Evolutionary conservation across 2,113 vertebrate species (phyloP).

Genomic region (Tachysurus vachellii): DNA sequence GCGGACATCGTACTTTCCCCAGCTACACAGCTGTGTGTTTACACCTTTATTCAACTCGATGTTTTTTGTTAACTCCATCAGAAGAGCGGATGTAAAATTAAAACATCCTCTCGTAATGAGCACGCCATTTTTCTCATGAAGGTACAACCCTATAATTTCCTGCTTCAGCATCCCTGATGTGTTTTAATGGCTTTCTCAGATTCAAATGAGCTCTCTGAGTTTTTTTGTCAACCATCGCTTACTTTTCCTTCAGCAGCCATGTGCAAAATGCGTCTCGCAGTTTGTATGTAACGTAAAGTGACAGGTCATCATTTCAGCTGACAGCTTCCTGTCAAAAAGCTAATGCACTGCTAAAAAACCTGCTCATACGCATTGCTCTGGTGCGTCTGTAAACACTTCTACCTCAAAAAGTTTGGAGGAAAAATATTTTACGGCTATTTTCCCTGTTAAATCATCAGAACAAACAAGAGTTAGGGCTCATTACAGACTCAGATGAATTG

Average conservation of each 20-base stretch:
- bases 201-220: slow-evolving; percentile 35
- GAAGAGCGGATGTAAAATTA: slow-evolving; percentile 54
- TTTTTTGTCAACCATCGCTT: slow-evolving; percentile 32
- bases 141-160: slow-evolving; percentile 47
- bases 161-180: slow-evolving; percentile 27
- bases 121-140: background rate
- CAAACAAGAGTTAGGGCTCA: background rate
- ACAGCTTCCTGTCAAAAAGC: slow-evolving; percentile 60
- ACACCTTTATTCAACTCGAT: slow-evolving; percentile 32
- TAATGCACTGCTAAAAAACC: slow-evolving; percentile 47
- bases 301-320: slow-evolving; percentile 34
- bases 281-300: slow-evolving; percentile 60
- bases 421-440: background rate
- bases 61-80: background rate
- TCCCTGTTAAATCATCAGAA: background rate
- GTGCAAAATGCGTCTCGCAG: background rate
- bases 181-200: slow-evolving; percentile 43
- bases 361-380: background rate
- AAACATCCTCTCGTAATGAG: slow-evolving; percentile 44
- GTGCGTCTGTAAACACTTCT: background rate
- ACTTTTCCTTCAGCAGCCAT: background rate
- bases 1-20: slow-evolving; percentile 32
- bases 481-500: slow-evolving; percentile 5
- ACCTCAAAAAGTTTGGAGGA: background rate
- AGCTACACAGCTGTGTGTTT: slow-evolving; percentile 54